A percentile compares a stretch with the other conserved stretches of the same genome.
Conservation (phyloP, 2,113 vertebrate species). For the Nibea albiflora region DNA sequence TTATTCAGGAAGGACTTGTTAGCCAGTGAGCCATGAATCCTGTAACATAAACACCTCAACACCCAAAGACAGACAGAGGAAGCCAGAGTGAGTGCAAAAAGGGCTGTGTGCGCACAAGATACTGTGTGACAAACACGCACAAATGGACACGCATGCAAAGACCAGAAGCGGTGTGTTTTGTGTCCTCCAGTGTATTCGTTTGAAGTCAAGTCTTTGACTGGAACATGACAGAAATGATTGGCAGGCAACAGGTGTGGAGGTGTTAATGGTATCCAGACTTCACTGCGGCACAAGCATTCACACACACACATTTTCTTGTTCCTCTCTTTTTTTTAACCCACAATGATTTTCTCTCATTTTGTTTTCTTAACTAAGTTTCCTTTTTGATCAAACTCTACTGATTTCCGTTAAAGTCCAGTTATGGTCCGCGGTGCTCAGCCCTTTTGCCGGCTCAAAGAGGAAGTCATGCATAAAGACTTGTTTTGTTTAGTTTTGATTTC, state of each 20-base stretch:
- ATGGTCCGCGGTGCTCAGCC: neutral
- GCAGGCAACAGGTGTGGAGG: constrained; percentile 65
- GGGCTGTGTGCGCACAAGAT: neutral
- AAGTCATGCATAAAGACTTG: constrained; percentile 7
- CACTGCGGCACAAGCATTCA: constrained; percentile 7
- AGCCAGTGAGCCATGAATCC: constrained; percentile 39
- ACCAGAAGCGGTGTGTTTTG: constrained; percentile 50
- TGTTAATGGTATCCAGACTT: constrained; percentile 66
- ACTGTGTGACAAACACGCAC: neutral
- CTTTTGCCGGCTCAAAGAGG: neutral
- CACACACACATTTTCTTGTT: neutral
- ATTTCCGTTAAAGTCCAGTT: neutral
- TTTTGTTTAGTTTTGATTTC: constrained; percentile 8
- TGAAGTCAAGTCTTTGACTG: constrained; percentile 62
- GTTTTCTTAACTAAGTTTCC: no score
- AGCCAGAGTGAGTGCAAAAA: neutral
- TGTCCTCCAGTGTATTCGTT: constrained; percentile 42
- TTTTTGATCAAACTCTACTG: neutral
- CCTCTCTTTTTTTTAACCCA: neutral
- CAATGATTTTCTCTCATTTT: neutral
- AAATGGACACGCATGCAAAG: neutral
- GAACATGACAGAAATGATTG: constrained; percentile 39
- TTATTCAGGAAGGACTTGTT: constrained; percentile 29
- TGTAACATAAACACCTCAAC: constrained; percentile 58
- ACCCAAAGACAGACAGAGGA: constrained; percentile 30